These are phyloP conservation scores for Plectrocnemia conspersa DNA, from an alignment of 1,140 invertebrate species.

Conservation along the genomic window DNA sequence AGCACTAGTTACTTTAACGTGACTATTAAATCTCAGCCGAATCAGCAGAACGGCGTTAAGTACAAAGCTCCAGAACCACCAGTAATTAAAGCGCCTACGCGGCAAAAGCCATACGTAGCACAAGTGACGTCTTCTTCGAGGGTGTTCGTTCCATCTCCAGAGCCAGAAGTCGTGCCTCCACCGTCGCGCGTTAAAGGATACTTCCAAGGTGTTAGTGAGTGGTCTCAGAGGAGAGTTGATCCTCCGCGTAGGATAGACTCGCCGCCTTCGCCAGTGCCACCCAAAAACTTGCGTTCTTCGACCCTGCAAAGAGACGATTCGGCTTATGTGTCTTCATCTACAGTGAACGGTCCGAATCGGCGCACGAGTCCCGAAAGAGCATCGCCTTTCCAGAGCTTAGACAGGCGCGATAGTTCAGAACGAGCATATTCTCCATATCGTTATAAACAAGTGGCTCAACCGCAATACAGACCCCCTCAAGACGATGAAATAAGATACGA, in stretches of 20 bases:
- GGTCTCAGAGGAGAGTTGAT: constrained; percentile 62
- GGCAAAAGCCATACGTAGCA: constrained; percentile 41
- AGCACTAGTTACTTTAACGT: constrained; percentile 72
- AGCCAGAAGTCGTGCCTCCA: constrained; percentile 39
- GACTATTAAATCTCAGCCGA: constrained; percentile 66
- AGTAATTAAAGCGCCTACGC: constrained; percentile 38
- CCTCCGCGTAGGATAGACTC: constrained; percentile 46
- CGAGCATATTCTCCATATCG: constrained; percentile 43
- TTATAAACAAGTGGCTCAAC: constrained; percentile 27
- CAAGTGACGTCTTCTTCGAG: constrained; percentile 44
- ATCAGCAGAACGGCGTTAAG: constrained; percentile 41
- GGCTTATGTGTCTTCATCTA: constrained; percentile 53
- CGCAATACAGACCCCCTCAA: constrained; percentile 14
- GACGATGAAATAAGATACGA: constrained; percentile 34
- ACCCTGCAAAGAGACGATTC: constrained; percentile 52
- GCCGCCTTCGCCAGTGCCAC: constrained; percentile 47
- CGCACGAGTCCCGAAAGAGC: constrained; percentile 45
- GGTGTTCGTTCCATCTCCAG: constrained; percentile 47
- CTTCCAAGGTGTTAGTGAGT: constrained; percentile 70
- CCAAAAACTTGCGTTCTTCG: constrained; percentile 43
- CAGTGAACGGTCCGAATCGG: constrained; percentile 41
- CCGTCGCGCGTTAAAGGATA: constrained; percentile 51
- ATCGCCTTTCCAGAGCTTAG: constrained; percentile 47
- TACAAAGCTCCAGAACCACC: constrained; percentile 39
- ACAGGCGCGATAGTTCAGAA: constrained; percentile 40